phyloP scores from a whole-genome alignment of 2,888 invertebrate species.

The Abrostola tripartita region DNA sequence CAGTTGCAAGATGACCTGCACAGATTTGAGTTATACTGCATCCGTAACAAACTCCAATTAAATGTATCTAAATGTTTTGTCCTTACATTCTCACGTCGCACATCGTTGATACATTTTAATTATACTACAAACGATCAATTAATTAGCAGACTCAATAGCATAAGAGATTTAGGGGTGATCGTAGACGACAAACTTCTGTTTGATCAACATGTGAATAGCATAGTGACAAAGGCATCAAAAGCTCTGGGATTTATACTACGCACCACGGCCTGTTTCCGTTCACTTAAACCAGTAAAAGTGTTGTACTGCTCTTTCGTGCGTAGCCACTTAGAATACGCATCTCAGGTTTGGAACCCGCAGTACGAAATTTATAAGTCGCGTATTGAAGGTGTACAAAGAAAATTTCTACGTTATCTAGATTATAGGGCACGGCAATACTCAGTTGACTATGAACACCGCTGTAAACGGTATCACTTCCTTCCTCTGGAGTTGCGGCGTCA shows the following conservation, averaged over 20 bases:
- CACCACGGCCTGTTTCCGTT: constrained; percentile 1
- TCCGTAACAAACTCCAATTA: constrained; percentile 13
- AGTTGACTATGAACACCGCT: constrained; percentile 6
- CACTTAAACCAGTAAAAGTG: constrained; percentile 7
- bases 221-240: background rate
- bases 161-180: constrained; percentile 8
- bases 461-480: constrained; percentile 10
- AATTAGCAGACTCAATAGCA: constrained; percentile 6
- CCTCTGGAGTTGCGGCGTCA: background rate
- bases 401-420: constrained; percentile 11
- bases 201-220: background rate
- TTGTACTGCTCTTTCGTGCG: constrained; percentile 11
- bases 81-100: constrained; percentile 5
- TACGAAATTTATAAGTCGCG: constrained; percentile 7
- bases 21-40: constrained; percentile 10
- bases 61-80: constrained; percentile 18
- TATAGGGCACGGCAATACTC: constrained; percentile 8
- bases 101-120: background rate
- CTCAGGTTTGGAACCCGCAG: constrained; percentile 9
- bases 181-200: constrained; percentile 8
- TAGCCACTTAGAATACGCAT: constrained; percentile 18
- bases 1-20: constrained; percentile 6
- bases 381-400: constrained; percentile 4
- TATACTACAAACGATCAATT: background rate
- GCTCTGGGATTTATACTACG: constrained; percentile 7